These are phyloP conservation scores for Etheostoma nigrum DNA, from an alignment of 2,797 vertebrate genomes.

Conservation along the genomic window DNA sequence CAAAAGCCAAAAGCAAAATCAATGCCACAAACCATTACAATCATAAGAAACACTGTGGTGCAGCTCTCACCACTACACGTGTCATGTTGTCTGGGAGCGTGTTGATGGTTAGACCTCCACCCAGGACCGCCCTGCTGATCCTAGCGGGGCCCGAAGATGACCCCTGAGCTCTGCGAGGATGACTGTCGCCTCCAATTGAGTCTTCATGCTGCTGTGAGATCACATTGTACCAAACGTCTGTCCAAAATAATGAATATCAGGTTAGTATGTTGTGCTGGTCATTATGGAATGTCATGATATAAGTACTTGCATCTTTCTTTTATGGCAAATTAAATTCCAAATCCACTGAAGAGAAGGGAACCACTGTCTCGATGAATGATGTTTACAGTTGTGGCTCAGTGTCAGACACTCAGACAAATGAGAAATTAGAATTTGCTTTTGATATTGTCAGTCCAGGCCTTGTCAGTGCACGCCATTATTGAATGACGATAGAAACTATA, in stretches of 20 bases:
- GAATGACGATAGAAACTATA: slow-evolving; percentile 44
- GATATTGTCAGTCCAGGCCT: slow-evolving; percentile 10
- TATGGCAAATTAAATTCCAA: slow-evolving; percentile 2
- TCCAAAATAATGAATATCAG: slow-evolving; percentile 33
- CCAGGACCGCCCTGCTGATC: slow-evolving; percentile 82
- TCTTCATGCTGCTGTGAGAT: slow-evolving; percentile 33
- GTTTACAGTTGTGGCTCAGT: slow-evolving; percentile 43
- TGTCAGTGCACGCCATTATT: slow-evolving; percentile 40
- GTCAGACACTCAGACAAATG: slow-evolving; percentile 17
- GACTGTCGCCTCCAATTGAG: slow-evolving; percentile 25
- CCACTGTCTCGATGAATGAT: slow-evolving; percentile 11
- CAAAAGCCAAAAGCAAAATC: slow-evolving; percentile 37
- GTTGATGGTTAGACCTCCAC: slow-evolving; percentile 86
- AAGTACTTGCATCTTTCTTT: neutral
- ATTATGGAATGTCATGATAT: neutral
- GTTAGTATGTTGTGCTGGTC: slow-evolving; percentile 17
- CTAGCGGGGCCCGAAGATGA: slow-evolving; percentile 63
- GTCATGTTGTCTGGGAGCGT: slow-evolving; percentile 87
- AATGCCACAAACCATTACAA: slow-evolving; percentile 49
- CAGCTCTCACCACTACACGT: slow-evolving; percentile 86
- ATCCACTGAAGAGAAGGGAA: slow-evolving; percentile 6
- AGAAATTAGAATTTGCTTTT: slow-evolving; percentile 32
- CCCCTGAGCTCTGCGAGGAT: slow-evolving; percentile 37
- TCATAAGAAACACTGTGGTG: slow-evolving; percentile 43
- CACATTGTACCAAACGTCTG: slow-evolving; percentile 60